Evolutionary conservation across 2,113 vertebrate species (phyloP), one percentile per base, ranked within the genome.

Genomic region (Apus apus): DNA sequence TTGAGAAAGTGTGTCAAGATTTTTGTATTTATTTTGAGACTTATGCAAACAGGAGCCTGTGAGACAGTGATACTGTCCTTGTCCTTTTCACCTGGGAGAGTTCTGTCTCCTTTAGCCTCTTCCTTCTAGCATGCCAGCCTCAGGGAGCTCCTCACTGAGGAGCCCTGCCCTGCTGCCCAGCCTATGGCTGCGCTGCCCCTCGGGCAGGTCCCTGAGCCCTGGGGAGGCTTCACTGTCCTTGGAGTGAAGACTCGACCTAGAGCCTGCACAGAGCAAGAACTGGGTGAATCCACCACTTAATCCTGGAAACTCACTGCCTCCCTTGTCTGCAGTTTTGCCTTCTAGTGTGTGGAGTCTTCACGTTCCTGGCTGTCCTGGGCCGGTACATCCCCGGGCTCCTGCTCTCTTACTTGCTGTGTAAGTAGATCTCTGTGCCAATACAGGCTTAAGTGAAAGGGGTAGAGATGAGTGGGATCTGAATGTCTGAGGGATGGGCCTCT

Each of bases 401-500:
- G 96, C 98, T 99, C n/a, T 99, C 98, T 4, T 99, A 99, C 93
- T 80, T 98, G 79, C 97, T 98, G 51, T 97, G 99, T 99, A 97
- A 99, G 99, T 99, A 96, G 74, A 72, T 61, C 72, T 66, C 62
- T 51, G n/a, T 89, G 71, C 74, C 64, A 30, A 1, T 71, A 54
- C 45, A 30, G 75, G n/a, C 38, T 54, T 50, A 6, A 9, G 19
- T 72, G 77, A 68, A 88, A 53, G 34, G 77, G 61, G 50, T 36
- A n/a, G 43, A 74, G 60, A 62, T 29, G 68, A 64, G 56, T 18
- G 34, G 60, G 27, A 21, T 58, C 43, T 2, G 7, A 48, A 34
- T 13, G 45, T 60, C 58, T 0, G 1, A 92, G 50, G 70, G 60
- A 18, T 38, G 65, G 38, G 53, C 53, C 75, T 87, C 7, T 68